Conservation (phyloP, 2,797 vertebrate species). For the Agapornis canus region DNA sequence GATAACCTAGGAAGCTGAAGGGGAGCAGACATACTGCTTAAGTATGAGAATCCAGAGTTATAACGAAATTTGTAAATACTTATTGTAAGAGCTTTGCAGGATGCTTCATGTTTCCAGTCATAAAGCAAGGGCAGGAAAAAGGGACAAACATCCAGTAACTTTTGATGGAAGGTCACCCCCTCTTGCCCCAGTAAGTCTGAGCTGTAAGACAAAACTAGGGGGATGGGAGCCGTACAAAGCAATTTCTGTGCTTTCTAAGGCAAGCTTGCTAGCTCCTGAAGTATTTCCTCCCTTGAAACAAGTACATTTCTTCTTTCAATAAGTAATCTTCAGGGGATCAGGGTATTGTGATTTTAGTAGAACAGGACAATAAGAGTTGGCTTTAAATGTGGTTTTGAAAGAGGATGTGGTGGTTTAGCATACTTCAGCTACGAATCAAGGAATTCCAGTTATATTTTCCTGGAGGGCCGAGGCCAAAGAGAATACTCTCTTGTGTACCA, state of each 20-base stretch:
- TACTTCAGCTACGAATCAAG: not conserved
- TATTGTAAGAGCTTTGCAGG: not conserved
- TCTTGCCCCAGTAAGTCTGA: not conserved
- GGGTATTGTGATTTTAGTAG: not conserved
- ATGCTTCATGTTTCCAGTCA: not conserved
- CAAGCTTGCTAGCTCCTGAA: not conserved
- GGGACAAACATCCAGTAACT: not conserved
- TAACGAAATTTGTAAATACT: not conserved
- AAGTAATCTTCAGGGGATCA: not conserved
- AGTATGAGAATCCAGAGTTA: not conserved
- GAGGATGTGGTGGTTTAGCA: not conserved
- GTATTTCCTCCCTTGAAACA: not conserved
- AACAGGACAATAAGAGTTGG: not conserved
- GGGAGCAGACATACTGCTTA: not conserved
- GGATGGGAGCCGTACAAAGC: not conserved
- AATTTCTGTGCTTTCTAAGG: not conserved
- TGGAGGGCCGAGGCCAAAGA: not conserved
- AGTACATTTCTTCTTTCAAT: not conserved
- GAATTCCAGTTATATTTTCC: not conserved
- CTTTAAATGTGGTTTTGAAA: not conserved
- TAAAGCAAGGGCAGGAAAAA: not conserved
- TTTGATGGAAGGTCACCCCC: not conserved
- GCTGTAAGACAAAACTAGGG: not conserved
- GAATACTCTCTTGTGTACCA: not conserved
- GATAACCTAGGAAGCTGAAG: not conserved